These are phyloP conservation scores for Nudaria mundana DNA, from an alignment of 2,888 invertebrate species.

Conservation along the genomic window DNA sequence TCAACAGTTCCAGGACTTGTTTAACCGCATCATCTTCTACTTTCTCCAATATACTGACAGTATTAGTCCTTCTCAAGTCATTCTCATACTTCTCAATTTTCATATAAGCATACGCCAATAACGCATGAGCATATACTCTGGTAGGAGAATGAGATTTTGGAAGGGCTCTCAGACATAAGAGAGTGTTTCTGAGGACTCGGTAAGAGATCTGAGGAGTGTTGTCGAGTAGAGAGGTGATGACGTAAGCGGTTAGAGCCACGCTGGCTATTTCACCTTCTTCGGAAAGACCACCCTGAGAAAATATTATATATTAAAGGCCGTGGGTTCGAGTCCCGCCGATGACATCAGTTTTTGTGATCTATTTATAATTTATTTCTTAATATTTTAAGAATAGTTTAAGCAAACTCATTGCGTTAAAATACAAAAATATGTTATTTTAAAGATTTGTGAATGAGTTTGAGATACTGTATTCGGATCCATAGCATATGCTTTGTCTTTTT, in stretches of 20 bases:
- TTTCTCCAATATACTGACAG: slow-evolving; percentile 43
- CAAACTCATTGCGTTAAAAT: too few relatives aligned
- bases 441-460: not conserved
- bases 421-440: too few relatives aligned
- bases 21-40: slow-evolving; percentile 51
- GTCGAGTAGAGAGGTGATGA: slow-evolving; percentile 84
- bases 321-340: too few relatives aligned
- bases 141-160: slow-evolving; percentile 49
- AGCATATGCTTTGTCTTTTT: too few relatives aligned
- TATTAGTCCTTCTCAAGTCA: slow-evolving; percentile 43
- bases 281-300: slow-evolving; percentile 75
- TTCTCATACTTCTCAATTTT: slow-evolving; percentile 53
- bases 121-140: slow-evolving; percentile 55
- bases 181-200: slow-evolving; percentile 76
- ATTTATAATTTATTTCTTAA: too few relatives aligned
- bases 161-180: slow-evolving; percentile 81
- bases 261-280: slow-evolving; percentile 77
- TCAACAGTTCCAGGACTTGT: slow-evolving; percentile 52
- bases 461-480: too few relatives aligned
- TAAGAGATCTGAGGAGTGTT: slow-evolving; percentile 72
- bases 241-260: slow-evolving; percentile 85
- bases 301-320: not conserved
- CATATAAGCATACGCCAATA: slow-evolving; percentile 59
- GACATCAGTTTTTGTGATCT: too few relatives aligned
- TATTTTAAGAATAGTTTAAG: too few relatives aligned